Evolutionary conservation across 2,113 vertebrate genomes (phyloP).

Genomic region (Brachirus orientalis): DNA sequence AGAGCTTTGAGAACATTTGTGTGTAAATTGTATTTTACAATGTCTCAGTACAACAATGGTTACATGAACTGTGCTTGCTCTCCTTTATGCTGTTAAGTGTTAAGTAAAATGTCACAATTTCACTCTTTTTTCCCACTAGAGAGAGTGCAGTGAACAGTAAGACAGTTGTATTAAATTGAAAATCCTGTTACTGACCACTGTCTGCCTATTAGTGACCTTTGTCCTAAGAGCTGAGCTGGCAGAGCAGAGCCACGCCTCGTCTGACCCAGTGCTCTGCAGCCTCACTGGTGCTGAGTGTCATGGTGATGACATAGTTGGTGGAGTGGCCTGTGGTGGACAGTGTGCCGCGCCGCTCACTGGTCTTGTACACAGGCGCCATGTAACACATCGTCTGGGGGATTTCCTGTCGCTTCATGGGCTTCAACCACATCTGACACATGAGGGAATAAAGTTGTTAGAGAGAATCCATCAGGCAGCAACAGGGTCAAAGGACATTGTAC

Average conservation of each 20-base stretch:
- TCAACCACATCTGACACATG: slow-evolving; percentile 87
- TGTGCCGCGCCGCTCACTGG: slow-evolving; percentile 87
- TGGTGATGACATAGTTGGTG: slow-evolving; percentile 89
- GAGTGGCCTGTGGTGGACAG: slow-evolving; percentile 91
- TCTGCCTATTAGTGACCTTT: not conserved
- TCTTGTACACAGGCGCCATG: slow-evolving; percentile 87
- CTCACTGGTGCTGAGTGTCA: slow-evolving; percentile 82
- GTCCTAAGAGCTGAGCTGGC: slow-evolving; percentile 85
- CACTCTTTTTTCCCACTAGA: too few species aligned
- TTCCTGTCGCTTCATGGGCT: slow-evolving; percentile 83
- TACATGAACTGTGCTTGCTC: too few species aligned
- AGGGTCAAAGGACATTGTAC: too few species aligned
- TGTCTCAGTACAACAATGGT: too few species aligned
- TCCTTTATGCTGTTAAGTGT: too few species aligned
- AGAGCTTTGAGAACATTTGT: too few species aligned
- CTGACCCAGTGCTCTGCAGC: slow-evolving; percentile 87
- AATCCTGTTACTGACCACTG: not conserved
- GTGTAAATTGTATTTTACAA: too few species aligned
- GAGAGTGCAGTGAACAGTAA: too few species aligned
- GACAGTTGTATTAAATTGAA: too few species aligned
- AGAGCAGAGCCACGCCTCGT: slow-evolving; percentile 86
- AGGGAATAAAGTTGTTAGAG: not conserved
- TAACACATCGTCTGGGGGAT: slow-evolving; percentile 84
- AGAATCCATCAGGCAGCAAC: not conserved
- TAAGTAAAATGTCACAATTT: too few species aligned